Conservation (phyloP, 2,888 invertebrate species). For the Mesorhabditis sp. region DNA sequence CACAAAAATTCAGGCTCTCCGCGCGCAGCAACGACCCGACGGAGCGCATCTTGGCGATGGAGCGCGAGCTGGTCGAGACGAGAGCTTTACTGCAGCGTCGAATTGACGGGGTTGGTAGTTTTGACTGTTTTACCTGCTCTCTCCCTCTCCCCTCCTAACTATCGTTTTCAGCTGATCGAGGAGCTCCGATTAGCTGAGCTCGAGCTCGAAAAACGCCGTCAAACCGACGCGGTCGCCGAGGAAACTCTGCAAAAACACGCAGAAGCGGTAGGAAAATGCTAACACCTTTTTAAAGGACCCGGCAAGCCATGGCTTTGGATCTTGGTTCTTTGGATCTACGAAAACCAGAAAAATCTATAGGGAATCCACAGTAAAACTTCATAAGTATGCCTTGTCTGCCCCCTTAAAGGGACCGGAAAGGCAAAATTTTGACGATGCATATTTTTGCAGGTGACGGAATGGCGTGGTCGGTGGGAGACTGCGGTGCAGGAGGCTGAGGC, state of each 20-base stretch:
- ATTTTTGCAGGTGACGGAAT: background rate
- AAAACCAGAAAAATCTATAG: no score
- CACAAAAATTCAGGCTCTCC: background rate
- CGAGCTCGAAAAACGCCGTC: background rate
- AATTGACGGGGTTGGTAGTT: background rate
- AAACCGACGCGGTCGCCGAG: background rate
- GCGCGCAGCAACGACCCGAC: background rate
- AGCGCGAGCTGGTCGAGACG: slow-evolving; percentile 3
- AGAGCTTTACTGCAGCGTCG: slow-evolving; percentile 1
- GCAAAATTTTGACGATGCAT: background rate
- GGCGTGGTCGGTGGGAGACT: background rate
- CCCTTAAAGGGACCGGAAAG: background rate
- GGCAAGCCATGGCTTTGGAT: no score
- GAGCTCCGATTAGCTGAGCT: background rate
- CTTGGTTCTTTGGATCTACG: no score
- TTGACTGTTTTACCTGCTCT: no score
- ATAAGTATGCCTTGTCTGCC: background rate
- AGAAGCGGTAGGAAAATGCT: background rate
- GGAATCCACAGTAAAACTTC: no score
- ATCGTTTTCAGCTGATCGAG: background rate
- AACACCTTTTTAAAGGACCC: no score
- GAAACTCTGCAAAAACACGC: background rate
- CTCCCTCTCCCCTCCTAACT: no score
- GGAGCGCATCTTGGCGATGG: background rate
- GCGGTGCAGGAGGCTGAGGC: slow-evolving; percentile 2